Percentiles rank a stretch among this genome's conserved stretches.
These are phyloP conservation scores for Sinocyclocheilus maitianheensis DNA, from an alignment of 2,113 vertebrate species.

Conservation along the genomic window DNA sequence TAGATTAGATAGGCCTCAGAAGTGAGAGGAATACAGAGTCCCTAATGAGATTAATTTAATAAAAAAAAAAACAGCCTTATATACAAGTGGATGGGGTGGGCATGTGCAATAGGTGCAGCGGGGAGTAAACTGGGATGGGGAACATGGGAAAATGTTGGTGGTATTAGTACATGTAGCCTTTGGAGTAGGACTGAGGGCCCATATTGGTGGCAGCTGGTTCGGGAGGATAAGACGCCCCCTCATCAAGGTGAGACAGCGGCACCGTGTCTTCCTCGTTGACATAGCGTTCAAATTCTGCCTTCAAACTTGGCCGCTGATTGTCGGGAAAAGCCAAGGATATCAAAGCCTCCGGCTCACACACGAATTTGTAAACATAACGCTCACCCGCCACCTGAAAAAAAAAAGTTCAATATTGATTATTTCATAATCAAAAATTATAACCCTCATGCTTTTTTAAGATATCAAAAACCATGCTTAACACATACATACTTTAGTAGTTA, in stretches of 20 bases:
- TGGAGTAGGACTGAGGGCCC: constrained; percentile 85
- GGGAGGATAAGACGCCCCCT: constrained; percentile 77
- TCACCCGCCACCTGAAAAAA: constrained; percentile 89
- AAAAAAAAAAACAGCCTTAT: constrained; percentile 72
- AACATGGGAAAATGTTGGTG: constrained; percentile 33
- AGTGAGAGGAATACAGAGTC: constrained; percentile 75
- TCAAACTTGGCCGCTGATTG: constrained; percentile 87
- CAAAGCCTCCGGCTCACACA: constrained; percentile 93
- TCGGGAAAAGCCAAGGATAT: constrained; percentile 96
- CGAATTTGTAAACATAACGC: constrained; percentile 98
- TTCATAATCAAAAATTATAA: neutral
- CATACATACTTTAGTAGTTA: neutral
- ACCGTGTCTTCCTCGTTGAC: constrained; percentile 94
- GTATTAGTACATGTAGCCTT: constrained; percentile 89
- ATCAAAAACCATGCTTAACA: neutral
- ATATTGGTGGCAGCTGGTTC: constrained; percentile 78
- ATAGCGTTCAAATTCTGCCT: constrained; percentile 85
- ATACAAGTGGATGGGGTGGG: constrained; percentile 70
- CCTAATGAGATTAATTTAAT: constrained; percentile 81
- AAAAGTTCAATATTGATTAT: neutral
- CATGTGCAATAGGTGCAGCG: constrained; percentile 74
- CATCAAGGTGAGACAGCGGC: constrained; percentile 92
- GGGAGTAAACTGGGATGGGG: neutral
- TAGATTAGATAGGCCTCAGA: constrained; percentile 72
- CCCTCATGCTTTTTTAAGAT: neutral